Evolutionary conservation across 2,888 invertebrate species (phyloP), one percentile per base, ranked within the genome.

Genomic region (Ormyrus rosae): DNA sequence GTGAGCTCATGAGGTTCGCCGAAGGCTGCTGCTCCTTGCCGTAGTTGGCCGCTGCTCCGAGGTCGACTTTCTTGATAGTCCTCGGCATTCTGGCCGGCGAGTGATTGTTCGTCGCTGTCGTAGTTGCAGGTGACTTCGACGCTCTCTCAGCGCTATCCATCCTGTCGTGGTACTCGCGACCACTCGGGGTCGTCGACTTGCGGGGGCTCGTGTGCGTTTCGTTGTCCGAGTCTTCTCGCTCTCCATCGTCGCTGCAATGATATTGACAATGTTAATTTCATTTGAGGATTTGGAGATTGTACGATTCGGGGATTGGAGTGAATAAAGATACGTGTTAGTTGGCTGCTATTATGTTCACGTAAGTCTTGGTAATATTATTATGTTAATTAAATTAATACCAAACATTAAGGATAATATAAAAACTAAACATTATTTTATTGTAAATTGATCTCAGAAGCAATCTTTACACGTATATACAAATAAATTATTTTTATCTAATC

Each of bases 1-100:
- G 86, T 3, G 88, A 88, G 9, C 86, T 83, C 79, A 85, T 84
- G n/a, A 85, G 78, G 19, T 85, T 84, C 10, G 60, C 53, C 13
- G 56, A 4, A 5, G 61, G 34, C 50, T 78, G 61, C 8, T 8
- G 67, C 50, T 88, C 91, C 87, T 93, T 93, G n/a, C 94, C 95
- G 87, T 94, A 95, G 86, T 92, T 93, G 2, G 94, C 94, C 5
- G 95, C 95, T 58, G 95, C 95, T 74, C 94, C 94, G 67, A 94
- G 88, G 85, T 94, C 94, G 51, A 94, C 92, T 85, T 93, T 93
- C 86, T 93, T 93, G 5, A 92, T 87, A 13, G 91, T 89, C 84
- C 92, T 91, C 5, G 87, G 83, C 19, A 86, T 82, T 85, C 91
- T 91, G 8, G 86, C 85, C 71, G 92, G 90, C 73, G 92, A 91